Percentiles rank a stretch among this genome's conserved stretches.
These are phyloP conservation scores for Acipenser ruthenus DNA, from an alignment of 2,797 vertebrate genomes.

Conservation along the genomic window DNA sequence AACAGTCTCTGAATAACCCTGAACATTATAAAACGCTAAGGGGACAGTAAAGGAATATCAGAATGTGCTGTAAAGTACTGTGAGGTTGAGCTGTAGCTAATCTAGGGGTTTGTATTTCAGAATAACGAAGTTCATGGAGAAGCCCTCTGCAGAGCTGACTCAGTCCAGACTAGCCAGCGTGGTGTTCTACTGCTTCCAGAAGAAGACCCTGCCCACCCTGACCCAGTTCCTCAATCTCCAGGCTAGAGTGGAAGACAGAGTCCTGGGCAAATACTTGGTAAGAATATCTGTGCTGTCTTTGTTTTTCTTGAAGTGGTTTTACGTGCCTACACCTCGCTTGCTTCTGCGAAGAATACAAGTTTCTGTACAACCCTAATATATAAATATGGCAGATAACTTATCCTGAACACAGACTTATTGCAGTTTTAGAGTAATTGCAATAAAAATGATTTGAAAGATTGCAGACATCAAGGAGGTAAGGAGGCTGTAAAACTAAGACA, in stretches of 20 bases:
- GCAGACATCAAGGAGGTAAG: too few relatives aligned
- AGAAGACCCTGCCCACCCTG: constrained; percentile 45
- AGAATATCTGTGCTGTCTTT: constrained; percentile 19
- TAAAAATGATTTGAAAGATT: too few relatives aligned
- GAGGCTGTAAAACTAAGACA: too few relatives aligned
- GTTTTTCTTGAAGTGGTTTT: background rate
- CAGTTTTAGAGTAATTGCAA: too few relatives aligned
- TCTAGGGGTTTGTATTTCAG: constrained; percentile 32
- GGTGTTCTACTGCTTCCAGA: constrained; percentile 69
- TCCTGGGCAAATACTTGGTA: constrained; percentile 67
- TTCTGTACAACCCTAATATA: too few relatives aligned
- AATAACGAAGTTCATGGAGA: constrained; percentile 62
- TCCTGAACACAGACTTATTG: too few relatives aligned
- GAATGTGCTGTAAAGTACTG: too few relatives aligned
- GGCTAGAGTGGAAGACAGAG: constrained; percentile 39
- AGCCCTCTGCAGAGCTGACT: constrained; percentile 43
- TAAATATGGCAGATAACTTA: too few relatives aligned
- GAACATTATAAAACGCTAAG: too few relatives aligned
- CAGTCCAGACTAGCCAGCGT: constrained; percentile 65
- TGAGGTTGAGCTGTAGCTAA: too few relatives aligned
- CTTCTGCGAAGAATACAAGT: background rate
- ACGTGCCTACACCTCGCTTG: background rate
- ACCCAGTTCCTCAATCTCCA: constrained; percentile 49
- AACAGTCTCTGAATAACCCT: too few relatives aligned
- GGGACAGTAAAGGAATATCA: too few relatives aligned